Percentiles rank a stretch among this genome's conserved stretches.
Conservation (phyloP, 2,888 invertebrate species). For the Iselma pallidipennis region DNA sequence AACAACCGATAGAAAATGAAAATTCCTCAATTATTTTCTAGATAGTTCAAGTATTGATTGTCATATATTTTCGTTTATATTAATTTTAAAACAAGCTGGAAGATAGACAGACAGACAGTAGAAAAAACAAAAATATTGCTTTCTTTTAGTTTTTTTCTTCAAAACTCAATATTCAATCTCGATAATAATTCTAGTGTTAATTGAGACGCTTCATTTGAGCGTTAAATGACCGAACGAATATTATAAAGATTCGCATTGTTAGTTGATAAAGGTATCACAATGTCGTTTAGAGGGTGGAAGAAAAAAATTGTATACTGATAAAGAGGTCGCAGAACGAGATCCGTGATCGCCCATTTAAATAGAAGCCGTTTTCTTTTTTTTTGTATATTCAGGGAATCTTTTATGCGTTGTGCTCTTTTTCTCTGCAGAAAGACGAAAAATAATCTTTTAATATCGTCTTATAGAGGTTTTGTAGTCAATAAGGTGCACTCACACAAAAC, state of each 20-base stretch:
- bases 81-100: too few species aligned
- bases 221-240: constrained; percentile 2
- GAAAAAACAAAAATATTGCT: too few species aligned
- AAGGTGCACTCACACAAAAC: neutral
- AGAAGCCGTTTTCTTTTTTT: constrained; percentile 12
- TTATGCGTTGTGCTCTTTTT: constrained; percentile 4
- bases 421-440: constrained; percentile 7
- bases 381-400: constrained; percentile 11
- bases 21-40: neutral
- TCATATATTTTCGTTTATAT: neutral
- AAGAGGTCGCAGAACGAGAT: constrained; percentile 18
- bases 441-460: constrained; percentile 20
- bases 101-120: too few species aligned
- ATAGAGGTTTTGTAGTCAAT: neutral
- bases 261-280: constrained; percentile 10
- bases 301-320: constrained; percentile 14
- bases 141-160: too few species aligned
- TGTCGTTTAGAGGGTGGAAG: constrained; percentile 12
- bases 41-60: neutral
- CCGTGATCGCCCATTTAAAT: constrained; percentile 23
- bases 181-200: neutral
- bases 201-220: neutral
- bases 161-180: too few species aligned
- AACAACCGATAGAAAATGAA: neutral
- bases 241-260: constrained; percentile 14